These are phyloP conservation scores for Aldrovandia affinis DNA, from an alignment of 2,797 vertebrate species.

Conservation along the genomic window DNA sequence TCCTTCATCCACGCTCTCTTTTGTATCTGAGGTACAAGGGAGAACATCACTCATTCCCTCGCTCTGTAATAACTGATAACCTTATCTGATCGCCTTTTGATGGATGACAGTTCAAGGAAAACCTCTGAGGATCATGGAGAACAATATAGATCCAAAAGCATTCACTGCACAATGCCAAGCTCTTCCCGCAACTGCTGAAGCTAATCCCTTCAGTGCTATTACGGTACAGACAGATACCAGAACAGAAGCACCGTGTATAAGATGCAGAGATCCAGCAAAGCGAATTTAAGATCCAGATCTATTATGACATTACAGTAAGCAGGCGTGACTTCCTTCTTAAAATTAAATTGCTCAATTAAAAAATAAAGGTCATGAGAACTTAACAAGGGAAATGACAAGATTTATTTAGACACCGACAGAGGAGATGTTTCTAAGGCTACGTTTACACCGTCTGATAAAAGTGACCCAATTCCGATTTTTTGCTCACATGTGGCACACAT, in stretches of 20 bases:
- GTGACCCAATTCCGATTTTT: too few species aligned
- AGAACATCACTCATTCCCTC: constrained; percentile 34
- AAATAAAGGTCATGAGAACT: constrained; percentile 4
- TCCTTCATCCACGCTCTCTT: constrained; percentile 33
- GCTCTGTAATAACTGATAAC: constrained; percentile 51
- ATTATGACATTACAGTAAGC: not conserved
- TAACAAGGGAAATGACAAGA: not conserved
- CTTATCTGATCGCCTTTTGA: constrained; percentile 51
- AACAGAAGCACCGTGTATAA: not conserved
- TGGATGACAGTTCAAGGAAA: constrained; percentile 48
- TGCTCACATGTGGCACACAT: too few species aligned
- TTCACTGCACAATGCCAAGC: constrained; percentile 29
- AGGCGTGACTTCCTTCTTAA: constrained; percentile 2
- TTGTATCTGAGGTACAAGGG: constrained; percentile 40
- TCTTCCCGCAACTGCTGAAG: not conserved
- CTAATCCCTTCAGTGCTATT: constrained; percentile 17
- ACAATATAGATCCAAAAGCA: constrained; percentile 38
- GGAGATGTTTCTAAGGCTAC: not conserved
- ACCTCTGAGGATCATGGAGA: constrained; percentile 36
- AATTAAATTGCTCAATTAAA: constrained; percentile 10
- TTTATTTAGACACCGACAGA: not conserved
- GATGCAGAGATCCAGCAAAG: not conserved
- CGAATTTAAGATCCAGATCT: constrained; percentile 6
- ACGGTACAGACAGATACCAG: not conserved
- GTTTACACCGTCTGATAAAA: too few species aligned